These are phyloP conservation scores for Sarcophaga peregrina DNA, from an alignment of 1,140 invertebrate genomes.

Conservation along the genomic window DNA sequence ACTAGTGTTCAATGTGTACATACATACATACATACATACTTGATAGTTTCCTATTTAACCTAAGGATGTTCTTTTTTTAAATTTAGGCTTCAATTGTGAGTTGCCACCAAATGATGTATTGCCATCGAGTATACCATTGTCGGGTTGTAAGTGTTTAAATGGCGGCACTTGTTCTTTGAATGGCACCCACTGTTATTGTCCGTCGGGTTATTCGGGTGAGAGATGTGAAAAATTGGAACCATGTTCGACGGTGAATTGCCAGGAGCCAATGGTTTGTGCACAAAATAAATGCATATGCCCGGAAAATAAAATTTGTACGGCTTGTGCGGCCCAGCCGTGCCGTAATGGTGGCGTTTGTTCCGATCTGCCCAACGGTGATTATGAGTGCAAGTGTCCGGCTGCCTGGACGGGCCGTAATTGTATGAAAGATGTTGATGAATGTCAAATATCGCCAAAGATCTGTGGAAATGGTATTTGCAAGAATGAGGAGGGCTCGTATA, in stretches of 20 bases:
- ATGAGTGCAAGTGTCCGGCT: slow-evolving; percentile 81
- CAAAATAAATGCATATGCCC: slow-evolving; percentile 72
- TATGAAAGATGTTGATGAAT: slow-evolving; percentile 83
- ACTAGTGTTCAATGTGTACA: too few relatives aligned
- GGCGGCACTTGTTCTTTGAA: slow-evolving; percentile 79
- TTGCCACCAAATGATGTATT: slow-evolving; percentile 47
- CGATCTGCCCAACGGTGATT: slow-evolving; percentile 70
- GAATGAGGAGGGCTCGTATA: slow-evolving; percentile 80
- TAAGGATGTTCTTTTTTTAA: background rate
- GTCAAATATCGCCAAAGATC: slow-evolving; percentile 70
- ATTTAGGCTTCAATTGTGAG: slow-evolving; percentile 62
- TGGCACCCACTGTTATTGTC: slow-evolving; percentile 80
- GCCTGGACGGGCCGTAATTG: slow-evolving; percentile 81
- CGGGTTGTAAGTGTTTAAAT: slow-evolving; percentile 75
- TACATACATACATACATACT: background rate
- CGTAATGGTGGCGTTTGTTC: slow-evolving; percentile 76
- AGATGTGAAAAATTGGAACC: slow-evolving; percentile 83
- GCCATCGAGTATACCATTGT: slow-evolving; percentile 50
- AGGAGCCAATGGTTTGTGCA: slow-evolving; percentile 73
- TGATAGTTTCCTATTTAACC: background rate
- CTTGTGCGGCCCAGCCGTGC: slow-evolving; percentile 73
- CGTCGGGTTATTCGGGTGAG: slow-evolving; percentile 78
- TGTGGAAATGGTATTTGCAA: slow-evolving; percentile 87
- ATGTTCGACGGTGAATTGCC: slow-evolving; percentile 68
- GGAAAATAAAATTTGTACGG: slow-evolving; percentile 62